These are phyloP conservation scores for Otolemur garnettii DNA, from an alignment of 2,113 vertebrate species.

Conservation along the genomic window DNA sequence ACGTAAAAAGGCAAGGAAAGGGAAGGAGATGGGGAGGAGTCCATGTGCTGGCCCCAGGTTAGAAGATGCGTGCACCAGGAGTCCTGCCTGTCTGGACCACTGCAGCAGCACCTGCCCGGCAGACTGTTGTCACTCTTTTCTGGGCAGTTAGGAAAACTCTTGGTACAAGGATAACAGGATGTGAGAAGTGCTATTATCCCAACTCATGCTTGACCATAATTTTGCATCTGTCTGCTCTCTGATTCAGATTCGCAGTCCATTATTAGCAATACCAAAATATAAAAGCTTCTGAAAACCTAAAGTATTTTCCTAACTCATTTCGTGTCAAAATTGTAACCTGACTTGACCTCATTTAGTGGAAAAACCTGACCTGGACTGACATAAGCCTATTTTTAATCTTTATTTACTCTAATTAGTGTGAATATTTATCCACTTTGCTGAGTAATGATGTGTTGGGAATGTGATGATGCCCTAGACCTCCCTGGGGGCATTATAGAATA, in stretches of 20 bases:
- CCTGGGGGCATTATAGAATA: not conserved
- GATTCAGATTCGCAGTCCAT: not conserved
- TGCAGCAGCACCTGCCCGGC: too few species aligned
- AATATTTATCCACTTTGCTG: constrained; percentile 8
- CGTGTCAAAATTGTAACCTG: constrained; percentile 57
- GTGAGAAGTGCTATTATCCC: not conserved
- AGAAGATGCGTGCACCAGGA: not conserved
- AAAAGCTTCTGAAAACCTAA: constrained; percentile 44
- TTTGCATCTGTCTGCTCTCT: not conserved
- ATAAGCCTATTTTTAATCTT: constrained; percentile 50
- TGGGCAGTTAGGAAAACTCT: not conserved
- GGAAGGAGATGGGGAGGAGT: not conserved
- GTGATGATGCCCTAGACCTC: not conserved
- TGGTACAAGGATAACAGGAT: not conserved
- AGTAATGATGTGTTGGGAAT: not conserved
- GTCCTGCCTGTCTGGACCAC: not conserved
- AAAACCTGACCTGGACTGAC: constrained; percentile 40
- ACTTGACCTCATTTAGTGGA: constrained; percentile 27
- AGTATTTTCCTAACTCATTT: constrained; percentile 38
- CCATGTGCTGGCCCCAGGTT: rapidly evolving
- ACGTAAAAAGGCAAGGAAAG: not conserved
- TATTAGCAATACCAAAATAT: constrained; percentile 19
- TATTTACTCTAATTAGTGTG: constrained; percentile 41
- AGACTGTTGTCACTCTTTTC: not conserved
- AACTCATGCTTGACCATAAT: not conserved